Percentiles rank a stretch among this genome's conserved stretches.
These are phyloP conservation scores for Pyrochroa serraticornis DNA, from an alignment of 2,888 invertebrate species.

Conservation along the genomic window DNA sequence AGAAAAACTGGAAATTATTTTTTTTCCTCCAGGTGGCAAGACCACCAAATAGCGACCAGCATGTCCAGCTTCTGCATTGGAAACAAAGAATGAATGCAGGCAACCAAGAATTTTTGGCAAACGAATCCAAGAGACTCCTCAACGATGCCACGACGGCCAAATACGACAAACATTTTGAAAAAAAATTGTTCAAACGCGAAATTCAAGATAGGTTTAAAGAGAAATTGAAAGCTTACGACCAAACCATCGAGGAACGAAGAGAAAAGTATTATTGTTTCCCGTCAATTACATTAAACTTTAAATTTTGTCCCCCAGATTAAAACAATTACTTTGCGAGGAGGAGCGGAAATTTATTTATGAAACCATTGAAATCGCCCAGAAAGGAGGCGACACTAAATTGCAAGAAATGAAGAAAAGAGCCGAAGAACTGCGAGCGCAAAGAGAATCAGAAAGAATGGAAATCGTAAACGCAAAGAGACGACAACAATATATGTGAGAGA, in stretches of 20 bases:
- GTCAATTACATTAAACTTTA: not conserved
- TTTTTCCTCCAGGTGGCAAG: slow-evolving; percentile 44
- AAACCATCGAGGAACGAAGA: slow-evolving; percentile 54
- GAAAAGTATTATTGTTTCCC: slow-evolving; percentile 43
- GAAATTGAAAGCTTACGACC: slow-evolving; percentile 48
- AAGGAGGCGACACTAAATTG: slow-evolving; percentile 59
- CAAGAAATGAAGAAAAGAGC: slow-evolving; percentile 61
- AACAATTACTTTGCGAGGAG: slow-evolving; percentile 59
- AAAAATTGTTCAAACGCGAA: slow-evolving; percentile 39
- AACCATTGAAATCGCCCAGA: slow-evolving; percentile 62
- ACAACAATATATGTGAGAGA: slow-evolving; percentile 52
- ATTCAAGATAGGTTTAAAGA: slow-evolving; percentile 46
- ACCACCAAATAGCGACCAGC: slow-evolving; percentile 46
- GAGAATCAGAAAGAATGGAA: slow-evolving; percentile 63
- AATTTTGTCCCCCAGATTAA: slow-evolving; percentile 52
- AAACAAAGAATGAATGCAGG: slow-evolving; percentile 38
- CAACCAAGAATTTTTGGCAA: slow-evolving; percentile 5
- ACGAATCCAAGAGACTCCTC: slow-evolving; percentile 23
- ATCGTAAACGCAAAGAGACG: slow-evolving; percentile 56
- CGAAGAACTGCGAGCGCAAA: slow-evolving; percentile 58
- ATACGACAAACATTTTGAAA: slow-evolving; percentile 45
- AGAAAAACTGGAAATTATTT: not conserved
- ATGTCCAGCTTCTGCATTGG: slow-evolving; percentile 42
- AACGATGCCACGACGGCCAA: slow-evolving; percentile 37
- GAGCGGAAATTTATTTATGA: slow-evolving; percentile 62